These are phyloP conservation scores for Anthopleura xanthogrammica DNA, from an alignment of 92 coral and sea anemone genomes.

Conservation along the genomic window DNA sequence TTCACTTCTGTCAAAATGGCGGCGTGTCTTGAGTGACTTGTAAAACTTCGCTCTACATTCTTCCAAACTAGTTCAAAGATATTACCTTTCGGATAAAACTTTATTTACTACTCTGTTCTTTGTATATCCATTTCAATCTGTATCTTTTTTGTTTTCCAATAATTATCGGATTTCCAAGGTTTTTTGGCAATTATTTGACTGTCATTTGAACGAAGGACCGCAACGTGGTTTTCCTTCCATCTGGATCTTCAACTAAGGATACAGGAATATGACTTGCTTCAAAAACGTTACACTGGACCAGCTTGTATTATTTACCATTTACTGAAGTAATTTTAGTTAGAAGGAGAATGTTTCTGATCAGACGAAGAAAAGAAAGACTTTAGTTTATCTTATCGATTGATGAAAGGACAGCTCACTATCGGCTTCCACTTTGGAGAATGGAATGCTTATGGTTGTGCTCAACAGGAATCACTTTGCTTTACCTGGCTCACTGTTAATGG, in stretches of 20 bases:
- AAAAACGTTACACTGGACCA: slow-evolving; percentile 1
- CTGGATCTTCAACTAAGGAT: neutral
- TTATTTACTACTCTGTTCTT: no score
- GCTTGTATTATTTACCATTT: slow-evolving; percentile 1
- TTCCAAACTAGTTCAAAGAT: no score
- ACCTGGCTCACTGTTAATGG: neutral
- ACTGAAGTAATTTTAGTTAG: neutral
- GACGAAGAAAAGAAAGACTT: neutral
- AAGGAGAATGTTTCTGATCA: neutral
- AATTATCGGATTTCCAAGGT: neutral
- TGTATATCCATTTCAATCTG: no score
- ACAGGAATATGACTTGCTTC: slow-evolving; percentile 1
- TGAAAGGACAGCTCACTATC: neutral
- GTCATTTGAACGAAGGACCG: neutral
- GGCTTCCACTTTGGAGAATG: neutral
- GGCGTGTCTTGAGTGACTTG: no score
- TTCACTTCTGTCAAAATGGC: no score
- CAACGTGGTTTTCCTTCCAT: neutral
- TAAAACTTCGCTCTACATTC: no score
- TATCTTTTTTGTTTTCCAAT: neutral
- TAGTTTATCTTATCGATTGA: no score
- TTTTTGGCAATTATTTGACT: neutral
- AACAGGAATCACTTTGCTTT: no score
- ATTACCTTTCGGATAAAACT: no score
- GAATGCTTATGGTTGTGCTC: slow-evolving; percentile 3